Conservation (phyloP, 1,140 invertebrate species). For the Drosophila bifasciata region DNA sequence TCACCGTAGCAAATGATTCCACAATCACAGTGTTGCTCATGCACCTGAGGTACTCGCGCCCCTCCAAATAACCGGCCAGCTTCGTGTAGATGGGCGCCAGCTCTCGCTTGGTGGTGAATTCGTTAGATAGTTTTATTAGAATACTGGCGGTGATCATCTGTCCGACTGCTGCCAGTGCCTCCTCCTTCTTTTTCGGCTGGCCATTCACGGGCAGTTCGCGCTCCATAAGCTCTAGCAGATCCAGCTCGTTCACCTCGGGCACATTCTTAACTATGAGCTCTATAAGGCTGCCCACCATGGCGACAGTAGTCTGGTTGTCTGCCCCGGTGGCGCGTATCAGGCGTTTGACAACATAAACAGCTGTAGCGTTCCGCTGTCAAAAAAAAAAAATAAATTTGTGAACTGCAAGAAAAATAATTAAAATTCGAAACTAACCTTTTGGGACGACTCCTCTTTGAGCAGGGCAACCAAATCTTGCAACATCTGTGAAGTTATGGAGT, state of each 20-base stretch:
- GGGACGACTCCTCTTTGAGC: too few species aligned
- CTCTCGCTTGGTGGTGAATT: slow-evolving; percentile 2
- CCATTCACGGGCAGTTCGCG: slow-evolving; percentile 38
- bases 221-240: slow-evolving; percentile 43
- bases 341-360: slow-evolving; percentile 49
- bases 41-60: slow-evolving; percentile 54
- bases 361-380: slow-evolving; percentile 48
- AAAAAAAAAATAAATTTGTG: too few species aligned
- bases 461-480: too few species aligned
- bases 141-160: slow-evolving; percentile 46
- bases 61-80: slow-evolving; percentile 36
- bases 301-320: slow-evolving; percentile 41
- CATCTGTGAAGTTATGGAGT: too few species aligned
- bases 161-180: slow-evolving; percentile 54
- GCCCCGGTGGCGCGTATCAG: slow-evolving; percentile 62
- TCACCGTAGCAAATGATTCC: slow-evolving; percentile 35
- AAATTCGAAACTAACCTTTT: too few species aligned
- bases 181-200: slow-evolving; percentile 52
- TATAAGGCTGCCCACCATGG: slow-evolving; percentile 32
- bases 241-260: slow-evolving; percentile 26
- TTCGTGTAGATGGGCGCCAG: slow-evolving; percentile 36
- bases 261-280: slow-evolving; percentile 37
- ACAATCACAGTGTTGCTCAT: slow-evolving; percentile 37
- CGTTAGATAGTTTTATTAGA: slow-evolving; percentile 31
- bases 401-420: too few species aligned